phyloP scores from a whole-genome alignment of 2,888 invertebrate species.

The Chrysopilus asiliformis region DNA sequence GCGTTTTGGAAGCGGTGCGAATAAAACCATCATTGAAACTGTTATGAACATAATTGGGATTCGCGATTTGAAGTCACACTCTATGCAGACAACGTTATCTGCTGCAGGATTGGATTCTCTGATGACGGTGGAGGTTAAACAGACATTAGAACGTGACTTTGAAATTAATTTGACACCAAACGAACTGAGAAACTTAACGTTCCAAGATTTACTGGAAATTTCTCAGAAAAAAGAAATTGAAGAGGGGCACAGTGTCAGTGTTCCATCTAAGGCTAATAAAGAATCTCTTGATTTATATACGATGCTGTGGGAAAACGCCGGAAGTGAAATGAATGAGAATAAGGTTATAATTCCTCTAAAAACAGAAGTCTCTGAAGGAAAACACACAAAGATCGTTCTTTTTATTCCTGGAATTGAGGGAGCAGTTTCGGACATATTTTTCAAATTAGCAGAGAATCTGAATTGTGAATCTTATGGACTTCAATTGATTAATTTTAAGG shows the following conservation, averaged over 20 bases:
- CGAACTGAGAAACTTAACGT: constrained; percentile 66
- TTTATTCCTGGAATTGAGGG: too few relatives aligned
- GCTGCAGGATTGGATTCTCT: constrained; percentile 95
- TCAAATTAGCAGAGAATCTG: too few relatives aligned
- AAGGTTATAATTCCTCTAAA: too few relatives aligned
- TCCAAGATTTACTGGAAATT: constrained; percentile 37
- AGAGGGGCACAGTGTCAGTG: constrained; percentile 24
- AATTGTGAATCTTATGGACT: too few relatives aligned
- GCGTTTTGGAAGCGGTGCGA: constrained; percentile 44
- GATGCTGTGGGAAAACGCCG: constrained; percentile 46
- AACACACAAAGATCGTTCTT: too few relatives aligned
- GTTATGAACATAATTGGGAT: constrained; percentile 55
- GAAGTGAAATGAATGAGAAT: constrained; percentile 44
- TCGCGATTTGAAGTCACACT: constrained; percentile 53
- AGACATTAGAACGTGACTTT: constrained; percentile 76
- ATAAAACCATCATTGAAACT: constrained; percentile 56
- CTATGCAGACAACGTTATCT: constrained; percentile 58
- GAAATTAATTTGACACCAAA: constrained; percentile 75
- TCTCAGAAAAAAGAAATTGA: constrained; percentile 23
- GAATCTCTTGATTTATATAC: constrained; percentile 37
- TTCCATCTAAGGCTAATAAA: constrained; percentile 19
- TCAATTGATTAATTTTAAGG: too few relatives aligned
- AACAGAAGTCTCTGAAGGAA: constrained; percentile 34
- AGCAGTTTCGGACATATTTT: too few relatives aligned
- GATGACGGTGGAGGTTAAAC: constrained; percentile 94